phyloP scores from a whole-genome alignment of 2,113 vertebrate species.

The Halcyon senegalensis region DNA sequence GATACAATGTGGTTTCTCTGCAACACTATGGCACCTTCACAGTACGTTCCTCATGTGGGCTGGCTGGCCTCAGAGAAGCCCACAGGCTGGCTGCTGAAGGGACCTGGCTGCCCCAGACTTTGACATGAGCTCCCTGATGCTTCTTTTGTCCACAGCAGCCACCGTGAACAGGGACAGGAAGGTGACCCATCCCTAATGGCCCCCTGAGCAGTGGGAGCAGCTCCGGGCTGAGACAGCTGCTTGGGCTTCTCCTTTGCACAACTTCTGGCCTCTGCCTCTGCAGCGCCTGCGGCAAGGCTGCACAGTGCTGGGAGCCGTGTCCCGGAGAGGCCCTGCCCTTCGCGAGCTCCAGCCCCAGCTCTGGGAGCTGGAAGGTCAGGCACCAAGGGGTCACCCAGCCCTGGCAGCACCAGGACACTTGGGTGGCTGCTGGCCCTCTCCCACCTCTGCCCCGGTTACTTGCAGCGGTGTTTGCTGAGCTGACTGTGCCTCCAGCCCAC shows the following conservation, averaged over 20 bases:
- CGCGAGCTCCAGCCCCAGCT: background rate
- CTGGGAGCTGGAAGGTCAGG: background rate
- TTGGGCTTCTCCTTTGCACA: background rate
- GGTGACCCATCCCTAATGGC: background rate
- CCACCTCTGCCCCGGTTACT: no score
- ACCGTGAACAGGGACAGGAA: rapidly evolving
- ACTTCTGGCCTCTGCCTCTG: background rate
- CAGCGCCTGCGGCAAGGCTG: background rate
- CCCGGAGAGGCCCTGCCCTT: background rate
- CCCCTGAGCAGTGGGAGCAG: background rate
- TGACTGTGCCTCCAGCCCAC: rapidly evolving
- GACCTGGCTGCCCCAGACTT: no score
- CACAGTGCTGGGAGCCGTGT: background rate
- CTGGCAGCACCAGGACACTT: rapidly evolving
- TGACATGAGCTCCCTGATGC: background rate
- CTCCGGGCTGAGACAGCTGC: rapidly evolving
- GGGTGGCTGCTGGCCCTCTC: rapidly evolving
- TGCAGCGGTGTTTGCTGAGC: background rate
- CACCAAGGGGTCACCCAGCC: background rate
- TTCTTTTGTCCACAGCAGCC: background rate
- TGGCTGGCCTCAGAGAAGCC: background rate
- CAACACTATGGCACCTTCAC: background rate
- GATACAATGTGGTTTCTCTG: background rate
- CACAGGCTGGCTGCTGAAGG: background rate
- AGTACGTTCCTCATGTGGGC: rapidly evolving